phyloP scores from a whole-genome alignment of 2,888 invertebrate species.

The Bugulina stolonifera region DNA sequence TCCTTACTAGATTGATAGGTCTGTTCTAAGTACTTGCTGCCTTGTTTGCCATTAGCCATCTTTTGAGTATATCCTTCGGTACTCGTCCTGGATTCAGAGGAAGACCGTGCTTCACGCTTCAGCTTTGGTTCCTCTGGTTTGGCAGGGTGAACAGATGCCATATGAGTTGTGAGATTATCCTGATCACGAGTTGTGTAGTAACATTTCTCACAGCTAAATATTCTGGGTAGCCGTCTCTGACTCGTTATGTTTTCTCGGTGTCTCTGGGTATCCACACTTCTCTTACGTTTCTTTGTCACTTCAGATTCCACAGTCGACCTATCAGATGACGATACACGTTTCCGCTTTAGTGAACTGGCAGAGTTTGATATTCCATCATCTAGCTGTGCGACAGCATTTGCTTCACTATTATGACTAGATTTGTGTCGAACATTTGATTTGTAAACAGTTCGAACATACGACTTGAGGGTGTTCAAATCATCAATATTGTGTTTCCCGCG shows the following conservation, averaged over 20 bases:
- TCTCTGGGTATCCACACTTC: neutral
- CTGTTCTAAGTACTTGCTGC: too few relatives aligned
- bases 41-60: too few relatives aligned
- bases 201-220: neutral
- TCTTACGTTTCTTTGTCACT: neutral
- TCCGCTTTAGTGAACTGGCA: neutral
- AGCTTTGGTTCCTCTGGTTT: neutral
- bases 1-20: neutral
- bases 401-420: neutral
- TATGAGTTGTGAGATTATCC: neutral
- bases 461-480: neutral
- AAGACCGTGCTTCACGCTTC: neutral
- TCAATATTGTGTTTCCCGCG: constrained; percentile 1
- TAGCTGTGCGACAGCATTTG: neutral
- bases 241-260: neutral
- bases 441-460: neutral
- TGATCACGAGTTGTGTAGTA: neutral
- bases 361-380: neutral
- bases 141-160: neutral
- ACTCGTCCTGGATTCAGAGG: neutral
- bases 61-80: too few relatives aligned
- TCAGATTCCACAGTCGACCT: neutral
- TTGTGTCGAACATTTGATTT: neutral
- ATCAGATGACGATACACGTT: neutral
- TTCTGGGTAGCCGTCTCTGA: neutral